Percentiles rank a stretch among this genome's conserved stretches.
Conservation (phyloP, 2,888 invertebrate genomes). For the Encarsia formosa region DNA sequence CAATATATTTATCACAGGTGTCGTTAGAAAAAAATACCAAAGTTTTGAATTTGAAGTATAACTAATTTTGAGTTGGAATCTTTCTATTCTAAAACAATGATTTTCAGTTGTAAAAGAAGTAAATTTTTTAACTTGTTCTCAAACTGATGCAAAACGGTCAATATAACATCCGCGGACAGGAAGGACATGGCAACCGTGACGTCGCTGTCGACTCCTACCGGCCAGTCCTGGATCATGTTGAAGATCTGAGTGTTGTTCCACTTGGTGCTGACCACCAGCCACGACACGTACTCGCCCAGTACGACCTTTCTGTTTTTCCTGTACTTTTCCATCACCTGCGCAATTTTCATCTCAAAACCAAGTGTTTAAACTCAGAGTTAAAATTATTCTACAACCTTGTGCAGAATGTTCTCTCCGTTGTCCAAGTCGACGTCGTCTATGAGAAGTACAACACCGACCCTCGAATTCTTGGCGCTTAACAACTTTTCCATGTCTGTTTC, state of each 20-base stretch:
- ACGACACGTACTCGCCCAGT: slow-evolving; percentile 46
- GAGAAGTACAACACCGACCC: slow-evolving; percentile 45
- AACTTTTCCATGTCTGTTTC: slow-evolving; percentile 37
- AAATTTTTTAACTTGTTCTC: slow-evolving; percentile 7
- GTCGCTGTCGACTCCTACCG: slow-evolving; percentile 48
- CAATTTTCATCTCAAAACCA: neutral
- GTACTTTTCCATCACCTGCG: slow-evolving; percentile 10
- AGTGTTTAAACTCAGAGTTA: neutral
- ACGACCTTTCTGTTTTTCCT: slow-evolving; percentile 16
- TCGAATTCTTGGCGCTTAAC: slow-evolving; percentile 39
- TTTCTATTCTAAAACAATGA: neutral
- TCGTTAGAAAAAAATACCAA: too few species aligned
- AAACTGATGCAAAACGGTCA: slow-evolving; percentile 21
- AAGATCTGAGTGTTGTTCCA: slow-evolving; percentile 40
- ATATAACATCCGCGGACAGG: slow-evolving; percentile 25
- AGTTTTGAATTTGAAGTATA: too few species aligned
- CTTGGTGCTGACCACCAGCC: slow-evolving; percentile 44
- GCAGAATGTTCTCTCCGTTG: slow-evolving; percentile 42
- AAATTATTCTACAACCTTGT: slow-evolving; percentile 33
- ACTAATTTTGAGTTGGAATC: too few species aligned
- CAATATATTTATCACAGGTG: too few species aligned
- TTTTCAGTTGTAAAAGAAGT: neutral
- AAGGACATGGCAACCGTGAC: slow-evolving; percentile 43
- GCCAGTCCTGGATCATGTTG: slow-evolving; percentile 39
- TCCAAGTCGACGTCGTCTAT: slow-evolving; percentile 43